Conservation (phyloP, 2,797 vertebrate genomes). For the Chloroceryle amazona region DNA sequence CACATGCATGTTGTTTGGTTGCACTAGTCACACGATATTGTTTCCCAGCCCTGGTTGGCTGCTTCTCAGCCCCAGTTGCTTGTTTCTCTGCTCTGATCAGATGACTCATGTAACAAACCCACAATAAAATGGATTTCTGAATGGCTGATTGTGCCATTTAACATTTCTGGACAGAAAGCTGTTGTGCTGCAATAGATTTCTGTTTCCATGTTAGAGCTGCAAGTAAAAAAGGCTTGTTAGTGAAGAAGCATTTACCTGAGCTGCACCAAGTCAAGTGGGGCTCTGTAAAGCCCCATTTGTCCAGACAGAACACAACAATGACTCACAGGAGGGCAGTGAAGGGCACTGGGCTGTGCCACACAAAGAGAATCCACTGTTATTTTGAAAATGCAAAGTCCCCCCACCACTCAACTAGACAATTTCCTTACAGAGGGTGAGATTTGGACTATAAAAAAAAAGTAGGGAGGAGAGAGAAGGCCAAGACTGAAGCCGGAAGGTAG, state of each 20-base stretch:
- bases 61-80: background rate
- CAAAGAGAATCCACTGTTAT: background rate
- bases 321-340: background rate
- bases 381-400: background rate
- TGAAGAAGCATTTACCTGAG: background rate
- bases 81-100: background rate
- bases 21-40: background rate
- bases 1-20: background rate
- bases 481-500: background rate
- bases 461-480: background rate
- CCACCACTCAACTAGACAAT: accelerated
- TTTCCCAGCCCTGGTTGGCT: background rate
- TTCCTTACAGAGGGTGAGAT: background rate
- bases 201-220: background rate
- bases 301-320: background rate
- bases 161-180: background rate
- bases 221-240: background rate
- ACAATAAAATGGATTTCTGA: slow-evolving; percentile 8
- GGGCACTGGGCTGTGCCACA: background rate
- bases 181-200: background rate
- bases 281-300: background rate
- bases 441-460: background rate
- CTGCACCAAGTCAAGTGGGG: background rate
- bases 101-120: background rate
- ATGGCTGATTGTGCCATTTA: background rate